A percentile compares a stretch with the other conserved stretches of the same genome.
Evolutionary conservation across 2,888 invertebrate species (phyloP).

Genomic region (Melinaea marsaeus): DNA sequence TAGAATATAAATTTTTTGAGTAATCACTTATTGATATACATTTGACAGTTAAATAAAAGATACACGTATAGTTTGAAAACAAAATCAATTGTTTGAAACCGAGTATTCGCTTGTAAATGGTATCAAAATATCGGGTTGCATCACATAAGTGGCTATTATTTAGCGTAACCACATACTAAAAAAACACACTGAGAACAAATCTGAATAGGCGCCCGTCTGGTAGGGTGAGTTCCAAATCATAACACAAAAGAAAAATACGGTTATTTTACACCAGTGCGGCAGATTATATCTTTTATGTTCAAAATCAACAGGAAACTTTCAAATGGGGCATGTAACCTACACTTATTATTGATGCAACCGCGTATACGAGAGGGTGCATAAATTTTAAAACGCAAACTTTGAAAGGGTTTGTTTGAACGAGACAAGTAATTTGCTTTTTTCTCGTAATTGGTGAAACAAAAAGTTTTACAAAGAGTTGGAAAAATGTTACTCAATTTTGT

Average conservation of each 20-base stretch:
- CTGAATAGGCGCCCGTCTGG: slow-evolving; percentile 54
- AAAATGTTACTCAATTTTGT: slow-evolving; percentile 17
- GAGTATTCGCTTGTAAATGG: slow-evolving; percentile 27
- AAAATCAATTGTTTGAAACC: slow-evolving; percentile 19
- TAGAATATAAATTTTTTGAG: no score
- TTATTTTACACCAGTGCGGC: slow-evolving; percentile 77
- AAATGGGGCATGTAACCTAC: slow-evolving; percentile 78
- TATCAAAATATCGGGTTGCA: slow-evolving; percentile 35
- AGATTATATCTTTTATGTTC: slow-evolving; percentile 76
- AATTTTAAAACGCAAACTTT: slow-evolving; percentile 61
- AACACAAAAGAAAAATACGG: slow-evolving; percentile 74
- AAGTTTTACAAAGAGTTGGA: slow-evolving; percentile 41
- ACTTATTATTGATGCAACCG: slow-evolving; percentile 72
- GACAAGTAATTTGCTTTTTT: slow-evolving; percentile 49
- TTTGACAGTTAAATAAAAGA: no score
- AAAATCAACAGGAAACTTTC: slow-evolving; percentile 77
- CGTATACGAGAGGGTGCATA: slow-evolving; percentile 67
- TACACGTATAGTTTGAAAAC: no score
- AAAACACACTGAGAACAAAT: slow-evolving; percentile 45
- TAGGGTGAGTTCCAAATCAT: slow-evolving; percentile 65
- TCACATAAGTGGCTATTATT: slow-evolving; percentile 37
- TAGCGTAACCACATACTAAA: slow-evolving; percentile 52
- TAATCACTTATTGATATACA: no score
- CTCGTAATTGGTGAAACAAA: slow-evolving; percentile 48
- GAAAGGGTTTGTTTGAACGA: slow-evolving; percentile 70